Conservation (phyloP, 2,797 vertebrate species). For the Rhynchotus rufescens region DNA sequence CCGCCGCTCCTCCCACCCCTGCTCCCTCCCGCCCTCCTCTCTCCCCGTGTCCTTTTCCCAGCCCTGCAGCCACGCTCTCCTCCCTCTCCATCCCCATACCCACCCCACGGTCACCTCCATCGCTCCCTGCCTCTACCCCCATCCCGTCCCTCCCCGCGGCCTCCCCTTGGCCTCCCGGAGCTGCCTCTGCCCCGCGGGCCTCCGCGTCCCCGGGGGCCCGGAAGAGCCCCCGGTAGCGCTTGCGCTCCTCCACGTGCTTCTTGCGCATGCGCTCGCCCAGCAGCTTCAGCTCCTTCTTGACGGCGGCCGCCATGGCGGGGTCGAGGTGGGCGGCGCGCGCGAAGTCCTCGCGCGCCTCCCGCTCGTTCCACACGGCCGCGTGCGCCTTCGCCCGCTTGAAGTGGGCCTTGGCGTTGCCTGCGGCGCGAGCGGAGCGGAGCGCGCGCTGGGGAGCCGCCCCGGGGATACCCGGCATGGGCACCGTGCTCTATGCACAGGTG, state of each 20-base stretch:
- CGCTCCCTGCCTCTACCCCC: too few species aligned
- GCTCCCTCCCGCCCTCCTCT: neutral
- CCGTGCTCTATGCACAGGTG: too few species aligned
- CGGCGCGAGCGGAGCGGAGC: neutral
- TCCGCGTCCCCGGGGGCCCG: neutral
- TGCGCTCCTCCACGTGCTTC: slow-evolving; percentile 88
- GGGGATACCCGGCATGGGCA: rapidly evolving
- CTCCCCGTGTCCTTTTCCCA: too few species aligned
- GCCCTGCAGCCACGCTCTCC: too few species aligned
- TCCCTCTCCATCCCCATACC: too few species aligned
- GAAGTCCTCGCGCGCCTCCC: slow-evolving; percentile 75
- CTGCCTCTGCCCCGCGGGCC: too few species aligned
- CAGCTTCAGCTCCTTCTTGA: slow-evolving; percentile 73
- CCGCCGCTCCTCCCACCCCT: too few species aligned
- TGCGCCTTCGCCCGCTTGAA: slow-evolving; percentile 84
- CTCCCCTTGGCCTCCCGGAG: too few species aligned
- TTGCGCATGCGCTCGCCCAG: slow-evolving; percentile 85
- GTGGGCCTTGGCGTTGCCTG: slow-evolving; percentile 81
- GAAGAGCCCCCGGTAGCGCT: slow-evolving; percentile 85
- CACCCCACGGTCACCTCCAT: too few species aligned
- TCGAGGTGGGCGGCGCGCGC: slow-evolving; percentile 73
- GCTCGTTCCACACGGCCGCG: slow-evolving; percentile 80
- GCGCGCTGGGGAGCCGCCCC: rapidly evolving
- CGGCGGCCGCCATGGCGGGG: slow-evolving; percentile 63
- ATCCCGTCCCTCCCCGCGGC: too few species aligned